Evolutionary conservation across 2,797 vertebrate species (phyloP), one percentile per base, ranked within the genome.

Genomic region (Knipowitschia caucasica): DNA sequence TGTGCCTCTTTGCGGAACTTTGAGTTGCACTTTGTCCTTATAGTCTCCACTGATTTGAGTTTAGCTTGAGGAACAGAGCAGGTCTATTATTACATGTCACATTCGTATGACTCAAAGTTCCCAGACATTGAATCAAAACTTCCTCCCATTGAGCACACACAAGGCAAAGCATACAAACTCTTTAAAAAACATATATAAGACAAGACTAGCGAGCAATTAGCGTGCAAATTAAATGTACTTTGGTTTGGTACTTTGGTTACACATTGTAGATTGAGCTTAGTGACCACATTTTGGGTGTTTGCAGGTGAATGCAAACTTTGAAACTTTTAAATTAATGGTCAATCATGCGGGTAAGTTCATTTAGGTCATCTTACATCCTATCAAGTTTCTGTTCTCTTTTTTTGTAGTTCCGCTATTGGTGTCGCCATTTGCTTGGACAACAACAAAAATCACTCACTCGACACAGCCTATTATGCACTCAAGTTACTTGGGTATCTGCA

Each of bases 311-410:
- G n/a, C n/a, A n/a, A n/a, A n/a, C n/a, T n/a, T n/a, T n/a, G n/a
- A n/a, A n/a, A n/a, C n/a, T n/a, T n/a, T n/a, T n/a, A n/a, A n/a
- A n/a, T n/a, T n/a, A n/a, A n/a, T n/a, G n/a, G n/a, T n/a, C n/a
- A 79, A 77, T 72, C n/a, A 56, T 45, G 56, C 59, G 51, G 70
- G 82, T 73, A 83, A 82, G 66, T 77, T 55, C 6, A 24, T 2
- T 3, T 26, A 38, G 57, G 12, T 81, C 75, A 75, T 78, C 50
- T 69, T 67, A 25, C 56, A 26, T 68, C 50, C 67, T 68, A 30
- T 0, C 2, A 82, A 77, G 56, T 78, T 81, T 83, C 75, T 70
- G 74, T 84, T 86, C 80, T 75, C 53, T 18, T 63, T 73, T 75
- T 46, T 55, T 36, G 62, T 62, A 75, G 75, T 72, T 77, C 71